A percentile compares a stretch with the other conserved stretches of the same genome.
These are phyloP conservation scores for Gadopsis bispinosus DNA, from an alignment of 2,797 vertebrate genomes.

Conservation along the genomic window DNA sequence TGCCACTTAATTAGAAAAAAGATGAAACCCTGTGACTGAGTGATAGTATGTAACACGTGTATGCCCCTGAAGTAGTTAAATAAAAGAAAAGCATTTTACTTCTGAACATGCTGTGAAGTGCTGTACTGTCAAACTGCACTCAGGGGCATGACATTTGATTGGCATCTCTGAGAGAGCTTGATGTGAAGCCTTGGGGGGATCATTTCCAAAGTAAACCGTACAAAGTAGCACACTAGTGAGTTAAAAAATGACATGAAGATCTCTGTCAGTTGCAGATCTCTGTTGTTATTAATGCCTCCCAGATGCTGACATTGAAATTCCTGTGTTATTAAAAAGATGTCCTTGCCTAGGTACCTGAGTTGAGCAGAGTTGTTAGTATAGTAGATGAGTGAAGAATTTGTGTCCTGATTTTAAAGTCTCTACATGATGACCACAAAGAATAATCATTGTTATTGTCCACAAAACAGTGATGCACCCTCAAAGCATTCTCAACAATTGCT, in stretches of 20 bases:
- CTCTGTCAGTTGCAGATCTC: slow-evolving; percentile 29
- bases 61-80: background rate
- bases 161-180: slow-evolving; percentile 35
- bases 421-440: background rate
- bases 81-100: slow-evolving; percentile 5
- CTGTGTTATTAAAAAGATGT: slow-evolving; percentile 8
- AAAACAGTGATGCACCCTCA: background rate
- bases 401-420: background rate
- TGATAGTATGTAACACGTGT: background rate
- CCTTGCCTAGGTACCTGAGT: background rate
- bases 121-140: slow-evolving; percentile 36
- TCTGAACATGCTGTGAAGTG: background rate
- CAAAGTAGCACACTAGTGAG: slow-evolving; percentile 26
- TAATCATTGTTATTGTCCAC: background rate
- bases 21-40: background rate
- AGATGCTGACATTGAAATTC: background rate
- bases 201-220: slow-evolving; percentile 33
- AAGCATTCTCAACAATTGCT: background rate
- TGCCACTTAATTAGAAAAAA: slow-evolving; percentile 12
- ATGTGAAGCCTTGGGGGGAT: slow-evolving; percentile 26
- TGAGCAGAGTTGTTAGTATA: too few relatives aligned
- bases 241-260: slow-evolving; percentile 27
- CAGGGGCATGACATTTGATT: slow-evolving; percentile 36
- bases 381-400: background rate
- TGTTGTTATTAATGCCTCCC: slow-evolving; percentile 24